Base-by-base conservation (phyloP, 2,888 invertebrate species). In the Muscina levida region DNA sequence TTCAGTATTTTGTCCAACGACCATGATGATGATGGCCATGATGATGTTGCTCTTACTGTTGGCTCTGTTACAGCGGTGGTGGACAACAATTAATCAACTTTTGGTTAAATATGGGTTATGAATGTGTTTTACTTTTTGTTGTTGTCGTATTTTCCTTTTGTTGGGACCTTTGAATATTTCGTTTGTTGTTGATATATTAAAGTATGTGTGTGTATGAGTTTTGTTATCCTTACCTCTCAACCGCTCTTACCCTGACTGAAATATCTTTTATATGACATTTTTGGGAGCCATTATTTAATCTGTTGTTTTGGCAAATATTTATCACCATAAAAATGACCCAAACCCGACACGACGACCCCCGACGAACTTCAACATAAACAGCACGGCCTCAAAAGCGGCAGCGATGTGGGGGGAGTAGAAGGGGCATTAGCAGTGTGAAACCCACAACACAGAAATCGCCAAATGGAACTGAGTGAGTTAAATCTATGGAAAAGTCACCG, bases 221-320 rank as follows among this genome's bases (percentile, higher is more conserved):
- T 2, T 1, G 2, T 22, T 56, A 17, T 10, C 51, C 51, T 51
- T 19, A 31, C 11, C 10, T 59, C 57, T 31, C 37, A 37, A 3
- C 37, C 59, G 19, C 17, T 15, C 17, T 39, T 2, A n/a, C 5
- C 48, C 48, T 31, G 3, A 5, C 8, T 5, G 31, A 31, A 31
- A 31, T 37, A 19, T 42, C 42, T 42, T 42, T 51, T 22, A 62
- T 19, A 51, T 66, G 66, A 15, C 59, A 80, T 62, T 80, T n/a
- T 76, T 70, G 39, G 66, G 70, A 71, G 31, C 57, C 72, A 80
- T 76, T 80, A 72, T 73, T 57, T 73, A 80, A 77, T 80, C 70
- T 77, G 57, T 71, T 77, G 70, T 77, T 80, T 80, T 71, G 44
- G 59, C 51, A 80, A 77, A 77, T 73, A 77, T 71, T 80, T 80